Evolutionary conservation across 1,140 invertebrate genomes (phyloP).

Genomic region (Lordiphosa clarofinis): DNA sequence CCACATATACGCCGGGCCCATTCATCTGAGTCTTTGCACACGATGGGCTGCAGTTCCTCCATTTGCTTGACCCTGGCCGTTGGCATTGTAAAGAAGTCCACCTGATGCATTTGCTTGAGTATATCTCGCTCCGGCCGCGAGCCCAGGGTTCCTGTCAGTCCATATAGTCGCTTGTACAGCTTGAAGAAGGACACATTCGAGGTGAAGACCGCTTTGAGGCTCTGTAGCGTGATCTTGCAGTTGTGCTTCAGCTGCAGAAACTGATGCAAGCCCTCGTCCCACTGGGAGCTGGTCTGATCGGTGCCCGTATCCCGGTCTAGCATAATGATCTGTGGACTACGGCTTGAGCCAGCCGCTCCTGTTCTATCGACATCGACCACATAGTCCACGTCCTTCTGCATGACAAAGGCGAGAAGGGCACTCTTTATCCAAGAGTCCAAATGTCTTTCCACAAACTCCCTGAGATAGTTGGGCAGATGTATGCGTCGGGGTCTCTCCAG

Average conservation of each 20-base stretch:
- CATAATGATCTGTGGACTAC: slow-evolving; percentile 58
- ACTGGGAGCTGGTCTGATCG: slow-evolving; percentile 72
- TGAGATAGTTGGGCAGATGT: slow-evolving; percentile 12
- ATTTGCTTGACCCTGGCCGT: slow-evolving; percentile 6
- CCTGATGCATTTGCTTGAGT: neutral
- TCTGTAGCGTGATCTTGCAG: slow-evolving; percentile 67
- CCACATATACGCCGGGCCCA: neutral
- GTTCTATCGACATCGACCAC: slow-evolving; percentile 53
- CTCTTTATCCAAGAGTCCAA: slow-evolving; percentile 10
- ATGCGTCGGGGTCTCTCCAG: neutral
- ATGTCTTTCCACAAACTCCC: slow-evolving; percentile 6
- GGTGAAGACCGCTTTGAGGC: slow-evolving; percentile 76
- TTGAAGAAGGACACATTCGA: slow-evolving; percentile 79
- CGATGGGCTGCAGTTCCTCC: slow-evolving; percentile 5
- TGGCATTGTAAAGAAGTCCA: slow-evolving; percentile 7
- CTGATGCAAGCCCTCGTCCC: slow-evolving; percentile 79
- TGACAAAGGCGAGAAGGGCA: slow-evolving; percentile 6
- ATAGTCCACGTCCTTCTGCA: slow-evolving; percentile 37
- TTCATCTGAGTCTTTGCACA: neutral
- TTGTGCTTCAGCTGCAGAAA: slow-evolving; percentile 80
- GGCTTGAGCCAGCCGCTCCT: slow-evolving; percentile 43
- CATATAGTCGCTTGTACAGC: slow-evolving; percentile 67
- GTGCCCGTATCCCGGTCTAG: slow-evolving; percentile 79
- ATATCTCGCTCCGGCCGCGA: slow-evolving; percentile 6
- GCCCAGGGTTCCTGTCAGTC: slow-evolving; percentile 27